These are phyloP conservation scores for Porites cylindrica DNA, from an alignment of 92 coral and sea anemone genomes.

Conservation along the genomic window DNA sequence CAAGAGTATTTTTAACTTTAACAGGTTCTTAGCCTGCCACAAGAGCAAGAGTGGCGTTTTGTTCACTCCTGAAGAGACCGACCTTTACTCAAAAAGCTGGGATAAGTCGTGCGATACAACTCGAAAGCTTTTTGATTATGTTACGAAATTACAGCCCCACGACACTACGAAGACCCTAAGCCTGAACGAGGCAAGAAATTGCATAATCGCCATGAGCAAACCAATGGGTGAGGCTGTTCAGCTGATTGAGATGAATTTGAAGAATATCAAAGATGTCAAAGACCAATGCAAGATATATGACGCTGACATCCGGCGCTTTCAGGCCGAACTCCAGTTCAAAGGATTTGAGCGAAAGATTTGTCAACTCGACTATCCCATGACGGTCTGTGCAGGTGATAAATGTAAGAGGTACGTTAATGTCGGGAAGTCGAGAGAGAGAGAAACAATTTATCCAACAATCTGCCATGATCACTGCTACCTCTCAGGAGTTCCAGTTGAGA, in stretches of 20 bases:
- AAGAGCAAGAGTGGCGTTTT: too few relatives aligned
- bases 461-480: conserved; percentile 15
- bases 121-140: not conserved
- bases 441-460: conserved; percentile 4
- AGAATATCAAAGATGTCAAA: not conserved
- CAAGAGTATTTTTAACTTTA: too few relatives aligned
- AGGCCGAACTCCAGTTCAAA: conserved; percentile 1
- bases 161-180: conserved; percentile 33
- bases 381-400: not conserved
- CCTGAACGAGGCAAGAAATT: conserved; percentile 21
- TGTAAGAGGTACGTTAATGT: conserved; percentile 8
- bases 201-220: conserved; percentile 29
- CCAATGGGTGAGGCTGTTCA: conserved; percentile 37
- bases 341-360: not conserved
- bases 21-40: too few relatives aligned
- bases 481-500: not conserved
- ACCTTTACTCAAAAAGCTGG: not conserved
- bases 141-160: not conserved
- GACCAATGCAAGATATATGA: not conserved
- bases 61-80: too few relatives aligned
- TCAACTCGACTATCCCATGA: conserved; percentile 36
- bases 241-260: not conserved
- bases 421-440: not conserved
- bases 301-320: not conserved
- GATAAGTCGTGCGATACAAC: not conserved